Evolutionary conservation across 2,113 vertebrate species (phyloP).

Genomic region (Chionomys nivalis): DNA sequence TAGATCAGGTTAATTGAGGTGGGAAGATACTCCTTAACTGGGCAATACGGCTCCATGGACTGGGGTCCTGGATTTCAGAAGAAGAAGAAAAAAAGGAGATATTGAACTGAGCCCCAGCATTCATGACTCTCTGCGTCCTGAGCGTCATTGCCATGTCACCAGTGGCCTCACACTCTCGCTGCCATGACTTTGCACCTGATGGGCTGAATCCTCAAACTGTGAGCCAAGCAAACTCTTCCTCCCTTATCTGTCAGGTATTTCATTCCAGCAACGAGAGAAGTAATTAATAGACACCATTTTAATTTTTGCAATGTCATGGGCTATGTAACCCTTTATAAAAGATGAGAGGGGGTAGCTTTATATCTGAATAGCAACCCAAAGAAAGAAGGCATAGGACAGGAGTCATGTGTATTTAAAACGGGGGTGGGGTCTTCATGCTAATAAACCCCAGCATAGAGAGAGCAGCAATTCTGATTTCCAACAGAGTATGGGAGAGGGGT

Average conservation of each 20-base stretch:
- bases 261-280: neutral
- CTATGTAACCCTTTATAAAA: neutral
- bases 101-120: neutral
- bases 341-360: constrained; percentile 48
- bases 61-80: neutral
- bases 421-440: constrained; percentile 57
- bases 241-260: no score
- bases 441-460: constrained; percentile 70
- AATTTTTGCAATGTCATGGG: neutral
- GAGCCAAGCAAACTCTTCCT: neutral
- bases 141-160: no score
- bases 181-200: no score
- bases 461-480: constrained; percentile 71
- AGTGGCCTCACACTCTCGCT: neutral
- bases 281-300: neutral
- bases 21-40: neutral
- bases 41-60: neutral
- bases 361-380: constrained; percentile 60
- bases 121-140: neutral
- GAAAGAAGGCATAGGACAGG: constrained; percentile 54
- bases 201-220: neutral
- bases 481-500: constrained; percentile 73
- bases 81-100: neutral
- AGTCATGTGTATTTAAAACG: neutral
- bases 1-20: neutral